phyloP scores from a whole-genome alignment of 2,113 vertebrate species.

The Tapirus terrestris region DNA sequence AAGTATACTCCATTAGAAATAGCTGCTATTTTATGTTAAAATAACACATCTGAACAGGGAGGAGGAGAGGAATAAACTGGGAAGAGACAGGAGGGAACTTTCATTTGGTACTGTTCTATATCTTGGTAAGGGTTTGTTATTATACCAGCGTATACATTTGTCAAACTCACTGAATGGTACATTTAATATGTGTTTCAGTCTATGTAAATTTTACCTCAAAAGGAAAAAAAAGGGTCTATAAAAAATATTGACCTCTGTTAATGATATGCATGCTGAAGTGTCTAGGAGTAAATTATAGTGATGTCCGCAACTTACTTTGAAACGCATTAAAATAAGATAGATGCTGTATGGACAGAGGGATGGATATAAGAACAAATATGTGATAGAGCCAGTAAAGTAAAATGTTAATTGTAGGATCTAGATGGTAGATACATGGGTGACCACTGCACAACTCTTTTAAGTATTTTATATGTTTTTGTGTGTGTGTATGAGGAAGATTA shows the following conservation, averaged over 20 bases:
- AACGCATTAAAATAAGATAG: conserved; percentile 39
- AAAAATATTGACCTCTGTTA: conserved; percentile 31
- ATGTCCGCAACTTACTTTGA: conserved; percentile 17
- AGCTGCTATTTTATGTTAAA: conserved; percentile 25
- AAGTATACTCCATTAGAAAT: neutral
- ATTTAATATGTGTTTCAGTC: neutral
- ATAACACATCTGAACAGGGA: neutral
- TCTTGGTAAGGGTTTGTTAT: neutral
- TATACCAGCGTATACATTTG: neutral
- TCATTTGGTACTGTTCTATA: neutral
- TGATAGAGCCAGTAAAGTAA: neutral
- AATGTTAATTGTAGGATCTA: neutral
- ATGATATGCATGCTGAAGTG: neutral
- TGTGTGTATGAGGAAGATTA: too few species aligned
- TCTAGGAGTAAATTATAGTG: conserved; percentile 21
- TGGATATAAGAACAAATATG: neutral
- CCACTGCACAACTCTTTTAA: neutral
- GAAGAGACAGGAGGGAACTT: neutral
- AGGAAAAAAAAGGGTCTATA: neutral
- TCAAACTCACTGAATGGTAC: neutral
- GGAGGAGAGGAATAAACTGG: neutral
- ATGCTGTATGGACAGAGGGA: neutral
- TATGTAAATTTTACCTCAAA: conserved; percentile 54
- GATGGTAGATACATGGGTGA: neutral
- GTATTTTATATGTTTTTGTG: neutral